These are phyloP conservation scores for Tetraneura akinire DNA, from an alignment of 1,140 invertebrate species.

Conservation along the genomic window DNA sequence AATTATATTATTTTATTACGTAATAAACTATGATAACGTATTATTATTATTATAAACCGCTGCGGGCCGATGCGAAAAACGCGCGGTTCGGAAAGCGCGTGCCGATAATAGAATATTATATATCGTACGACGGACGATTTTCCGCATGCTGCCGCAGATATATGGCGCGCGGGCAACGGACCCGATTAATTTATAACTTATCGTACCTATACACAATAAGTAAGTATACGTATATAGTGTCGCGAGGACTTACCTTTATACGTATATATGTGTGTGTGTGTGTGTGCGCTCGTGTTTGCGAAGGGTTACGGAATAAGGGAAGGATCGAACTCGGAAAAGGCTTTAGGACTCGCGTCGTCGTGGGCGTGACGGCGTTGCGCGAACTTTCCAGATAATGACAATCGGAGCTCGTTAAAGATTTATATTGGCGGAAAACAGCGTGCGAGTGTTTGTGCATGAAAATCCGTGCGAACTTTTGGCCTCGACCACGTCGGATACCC, in stretches of 20 bases:
- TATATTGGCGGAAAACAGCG: slow-evolving; percentile 22
- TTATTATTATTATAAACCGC: no score
- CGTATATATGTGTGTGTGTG: not conserved
- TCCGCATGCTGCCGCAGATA: not conserved
- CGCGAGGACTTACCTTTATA: not conserved
- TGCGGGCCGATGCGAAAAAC: no score
- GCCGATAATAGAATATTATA: no score
- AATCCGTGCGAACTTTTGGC: slow-evolving; percentile 9
- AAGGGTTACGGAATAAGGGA: not conserved
- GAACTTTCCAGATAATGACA: slow-evolving; percentile 48
- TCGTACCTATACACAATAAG: not conserved
- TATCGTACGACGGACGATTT: not conserved
- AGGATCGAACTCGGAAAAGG: slow-evolving; percentile 23
- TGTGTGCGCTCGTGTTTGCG: not conserved
- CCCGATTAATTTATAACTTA: slow-evolving; percentile 21
- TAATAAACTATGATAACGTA: no score
- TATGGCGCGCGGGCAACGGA: not conserved
- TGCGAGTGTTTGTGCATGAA: not conserved
- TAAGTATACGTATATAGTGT: not conserved
- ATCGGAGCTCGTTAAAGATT: slow-evolving; percentile 49
- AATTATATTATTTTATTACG: no score
- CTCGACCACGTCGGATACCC: not conserved
- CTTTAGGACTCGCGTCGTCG: slow-evolving; percentile 18
- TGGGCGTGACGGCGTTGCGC: not conserved
- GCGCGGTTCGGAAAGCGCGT: no score